Evolutionary conservation across 23 tunicate genomes (phyloP), one percentile per base, ranked within the genome.

Genomic region (Clavelina lepadiformis): DNA sequence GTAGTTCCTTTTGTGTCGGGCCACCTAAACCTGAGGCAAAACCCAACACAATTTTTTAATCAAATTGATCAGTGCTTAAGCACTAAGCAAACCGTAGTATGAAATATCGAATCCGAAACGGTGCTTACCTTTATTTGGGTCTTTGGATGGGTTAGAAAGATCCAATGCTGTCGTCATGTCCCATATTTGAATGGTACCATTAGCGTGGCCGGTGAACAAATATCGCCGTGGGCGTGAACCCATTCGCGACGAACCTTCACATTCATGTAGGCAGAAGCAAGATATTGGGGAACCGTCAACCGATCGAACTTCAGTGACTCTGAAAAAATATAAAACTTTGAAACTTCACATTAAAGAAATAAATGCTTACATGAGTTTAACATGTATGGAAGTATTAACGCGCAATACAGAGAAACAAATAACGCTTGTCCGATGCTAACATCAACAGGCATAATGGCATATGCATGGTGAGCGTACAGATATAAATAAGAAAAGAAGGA

Each of bases 181-280:
- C 98, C 98, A 93, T 3, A 93, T 84, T 49, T 93, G 98, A 3
- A 93, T 85, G 18, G 88, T 53, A 0, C 98, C 98, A 36, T 93
- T 79, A 51, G 47, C 44, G 53, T 93, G 98, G 20, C 98, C 98
- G 7, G 98, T 83, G 65, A 93, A 83, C 26, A 93, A 67, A 36
- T 83, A 85, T 20, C 94, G 34, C 3, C 86, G 77, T 0, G 98
- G 94, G 26, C 93, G 82, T 21, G 93, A 85, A 7, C 98, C 98
- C 88, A 93, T 81, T 19, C 98, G 65, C 15, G 98, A 79, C 28
- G 93, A 74, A 6, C 88, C 74, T 57, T 93, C 98, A 38, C 92
- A 93, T 46, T 84, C 94, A 46, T 85, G 98, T 35, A 79, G 50
- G 68, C 93, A 93, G 38, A 67, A 85, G 37, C 87, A 77, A 1